Percentiles rank a stretch among this genome's conserved stretches.
These are phyloP conservation scores for Porites rus DNA, from an alignment of 92 coral and sea anemone species.

Conservation along the genomic window DNA sequence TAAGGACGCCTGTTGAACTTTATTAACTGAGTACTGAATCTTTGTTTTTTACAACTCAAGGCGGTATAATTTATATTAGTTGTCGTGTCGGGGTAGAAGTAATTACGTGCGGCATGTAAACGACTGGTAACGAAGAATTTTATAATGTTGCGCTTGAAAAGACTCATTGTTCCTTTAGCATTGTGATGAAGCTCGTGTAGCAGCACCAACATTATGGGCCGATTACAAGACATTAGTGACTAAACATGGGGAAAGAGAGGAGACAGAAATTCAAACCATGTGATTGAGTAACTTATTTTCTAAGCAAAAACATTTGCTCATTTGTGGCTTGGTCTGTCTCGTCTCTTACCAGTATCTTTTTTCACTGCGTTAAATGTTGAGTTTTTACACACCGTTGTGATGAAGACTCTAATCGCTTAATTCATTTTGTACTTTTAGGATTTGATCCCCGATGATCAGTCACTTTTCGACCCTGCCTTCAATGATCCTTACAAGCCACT, in stretches of 20 bases:
- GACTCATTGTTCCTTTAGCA: slow-evolving; percentile 36
- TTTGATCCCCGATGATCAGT: slow-evolving; percentile 91
- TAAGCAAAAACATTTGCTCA: not conserved
- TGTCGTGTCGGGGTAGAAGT: not conserved
- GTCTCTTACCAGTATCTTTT: not conserved
- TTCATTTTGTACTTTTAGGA: slow-evolving; percentile 41
- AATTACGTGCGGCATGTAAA: not conserved
- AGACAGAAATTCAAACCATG: slow-evolving; percentile 3
- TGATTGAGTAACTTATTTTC: not conserved
- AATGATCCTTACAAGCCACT: slow-evolving; percentile 95
- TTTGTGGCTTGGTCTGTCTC: not conserved
- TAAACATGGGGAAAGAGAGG: not conserved
- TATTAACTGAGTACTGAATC: not conserved
- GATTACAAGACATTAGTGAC: not conserved
- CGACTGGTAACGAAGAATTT: not conserved
- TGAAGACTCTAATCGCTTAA: not conserved
- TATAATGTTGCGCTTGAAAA: slow-evolving; percentile 10
- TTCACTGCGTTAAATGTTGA: not conserved
- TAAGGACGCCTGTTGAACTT: not conserved
- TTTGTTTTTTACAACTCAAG: not conserved
- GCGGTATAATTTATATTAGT: not conserved
- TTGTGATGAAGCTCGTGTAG: slow-evolving; percentile 22
- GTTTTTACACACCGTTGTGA: not conserved
- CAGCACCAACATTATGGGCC: slow-evolving; percentile 1
- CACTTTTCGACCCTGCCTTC: slow-evolving; percentile 91